These are phyloP conservation scores for Harpegnathos saltator DNA, from an alignment of 1,140 invertebrate genomes.

Conservation along the genomic window DNA sequence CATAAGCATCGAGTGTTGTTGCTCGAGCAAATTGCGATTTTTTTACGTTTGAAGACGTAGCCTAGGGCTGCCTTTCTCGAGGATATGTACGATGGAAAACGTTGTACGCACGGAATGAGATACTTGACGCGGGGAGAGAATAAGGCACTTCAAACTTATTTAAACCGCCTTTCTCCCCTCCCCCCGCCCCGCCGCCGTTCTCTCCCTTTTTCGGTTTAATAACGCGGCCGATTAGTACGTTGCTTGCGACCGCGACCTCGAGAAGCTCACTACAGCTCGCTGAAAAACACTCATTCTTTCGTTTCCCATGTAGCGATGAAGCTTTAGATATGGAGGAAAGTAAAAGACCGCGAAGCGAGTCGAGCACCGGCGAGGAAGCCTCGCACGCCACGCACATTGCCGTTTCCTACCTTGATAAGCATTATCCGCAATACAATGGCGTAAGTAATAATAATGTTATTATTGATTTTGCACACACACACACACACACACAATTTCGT, in stretches of 20 bases:
- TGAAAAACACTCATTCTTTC: background rate
- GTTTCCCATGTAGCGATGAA: slow-evolving; percentile 86
- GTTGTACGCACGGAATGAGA: too few species aligned
- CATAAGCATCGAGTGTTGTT: background rate
- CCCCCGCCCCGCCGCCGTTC: too few species aligned
- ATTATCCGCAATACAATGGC: slow-evolving; percentile 83
- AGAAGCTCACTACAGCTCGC: background rate
- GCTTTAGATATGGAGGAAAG: slow-evolving; percentile 89
- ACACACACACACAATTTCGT: too few species aligned
- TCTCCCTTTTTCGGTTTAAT: background rate
- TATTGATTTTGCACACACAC: too few species aligned
- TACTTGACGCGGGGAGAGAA: too few species aligned
- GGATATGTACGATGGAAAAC: too few species aligned
- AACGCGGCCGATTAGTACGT: background rate
- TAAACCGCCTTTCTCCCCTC: too few species aligned
- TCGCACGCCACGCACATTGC: slow-evolving; percentile 90
- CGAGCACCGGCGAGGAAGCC: slow-evolving; percentile 90
- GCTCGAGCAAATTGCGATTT: too few species aligned
- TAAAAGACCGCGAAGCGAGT: slow-evolving; percentile 90
- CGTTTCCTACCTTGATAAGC: slow-evolving; percentile 84
- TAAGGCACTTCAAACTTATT: too few species aligned
- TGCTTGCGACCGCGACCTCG: background rate
- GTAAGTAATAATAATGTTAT: slow-evolving; percentile 78
- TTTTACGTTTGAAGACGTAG: too few species aligned
- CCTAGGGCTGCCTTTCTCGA: too few species aligned